Evolutionary conservation across 2,113 vertebrate species (phyloP), one percentile per base, ranked within the genome.

Genomic region (Zosterops hypoxanthus): DNA sequence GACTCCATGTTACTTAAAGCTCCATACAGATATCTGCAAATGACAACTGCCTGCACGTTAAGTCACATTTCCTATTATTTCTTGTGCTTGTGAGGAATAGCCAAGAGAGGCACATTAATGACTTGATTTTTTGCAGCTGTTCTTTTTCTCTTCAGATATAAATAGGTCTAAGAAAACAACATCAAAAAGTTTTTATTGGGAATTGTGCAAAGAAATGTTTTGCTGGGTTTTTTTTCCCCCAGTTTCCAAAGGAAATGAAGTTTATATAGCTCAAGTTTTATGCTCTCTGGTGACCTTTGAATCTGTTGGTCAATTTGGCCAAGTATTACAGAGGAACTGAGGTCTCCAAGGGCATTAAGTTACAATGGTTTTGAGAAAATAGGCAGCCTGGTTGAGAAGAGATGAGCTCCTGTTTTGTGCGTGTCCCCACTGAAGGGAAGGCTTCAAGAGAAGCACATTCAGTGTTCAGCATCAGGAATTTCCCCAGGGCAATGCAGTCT

Each of bases 101-200:
- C 80, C 82, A 82, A 95, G 72, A 90, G 91, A 88, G 83, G 77
- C 85, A 78, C 22, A 60, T 83, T 86, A 96, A 81, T 75, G 57
- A 68, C 57, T 88, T 90, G 92, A 95, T 91, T 77, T 83, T 96
- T 87, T 95, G 88, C 90, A 96, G 95, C 91, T 95, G 92, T 71
- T 92, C 88, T 92, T 92, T 63, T 86, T 90, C 82, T 88, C 88
- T 82, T 57, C 52, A 77, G 85, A 94, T 94, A 94, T 82, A 95
- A 96, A 92, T 76, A 93, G 69, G 88, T 79, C 70, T 91, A 87
- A 86, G 60, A 84, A 88, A 92, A 89, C 66, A 95, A 90, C 91
- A 82, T 90, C 61, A 93, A 24, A 83, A 95, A 68, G 39, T 77
- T 95, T 92, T 95, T 91, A 95, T 72, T 89, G 57, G 70, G 82